phyloP scores from a whole-genome alignment of 2,888 invertebrate genomes.

The Galeruca laticollis region DNA sequence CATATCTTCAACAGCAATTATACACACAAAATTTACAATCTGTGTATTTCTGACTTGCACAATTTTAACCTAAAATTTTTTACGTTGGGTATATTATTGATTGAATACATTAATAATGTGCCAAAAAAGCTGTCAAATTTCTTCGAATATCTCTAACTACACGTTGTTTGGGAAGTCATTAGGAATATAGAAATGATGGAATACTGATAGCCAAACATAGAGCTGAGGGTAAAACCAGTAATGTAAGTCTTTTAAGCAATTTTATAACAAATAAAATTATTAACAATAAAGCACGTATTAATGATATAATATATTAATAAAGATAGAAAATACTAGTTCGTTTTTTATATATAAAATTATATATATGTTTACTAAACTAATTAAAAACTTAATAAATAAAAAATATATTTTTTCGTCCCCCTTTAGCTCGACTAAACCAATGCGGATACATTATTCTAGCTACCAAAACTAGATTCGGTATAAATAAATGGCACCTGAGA shows the following conservation, averaged over 20 bases:
- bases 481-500: too few species aligned
- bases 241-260: constrained; percentile 3
- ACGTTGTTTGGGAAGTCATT: neutral
- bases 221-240: neutral
- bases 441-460: neutral
- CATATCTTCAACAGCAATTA: too few species aligned
- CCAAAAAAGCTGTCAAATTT: neutral
- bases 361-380: too few species aligned
- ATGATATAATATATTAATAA: too few species aligned
- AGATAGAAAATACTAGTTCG: too few species aligned
- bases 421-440: too few species aligned
- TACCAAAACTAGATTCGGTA: neutral
- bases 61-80: neutral
- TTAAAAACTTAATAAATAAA: too few species aligned
- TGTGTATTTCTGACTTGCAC: neutral
- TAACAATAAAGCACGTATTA: too few species aligned
- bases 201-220: constrained; percentile 6
- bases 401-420: too few species aligned
- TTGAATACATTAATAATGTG: neutral
- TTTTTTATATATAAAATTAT: too few species aligned
- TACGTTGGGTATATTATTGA: too few species aligned
- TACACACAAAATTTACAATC: neutral
- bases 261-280: neutral
- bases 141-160: neutral
- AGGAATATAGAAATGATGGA: neutral